Conservation (phyloP, 1,140 invertebrate species). For the Microplitis demolitor region DNA sequence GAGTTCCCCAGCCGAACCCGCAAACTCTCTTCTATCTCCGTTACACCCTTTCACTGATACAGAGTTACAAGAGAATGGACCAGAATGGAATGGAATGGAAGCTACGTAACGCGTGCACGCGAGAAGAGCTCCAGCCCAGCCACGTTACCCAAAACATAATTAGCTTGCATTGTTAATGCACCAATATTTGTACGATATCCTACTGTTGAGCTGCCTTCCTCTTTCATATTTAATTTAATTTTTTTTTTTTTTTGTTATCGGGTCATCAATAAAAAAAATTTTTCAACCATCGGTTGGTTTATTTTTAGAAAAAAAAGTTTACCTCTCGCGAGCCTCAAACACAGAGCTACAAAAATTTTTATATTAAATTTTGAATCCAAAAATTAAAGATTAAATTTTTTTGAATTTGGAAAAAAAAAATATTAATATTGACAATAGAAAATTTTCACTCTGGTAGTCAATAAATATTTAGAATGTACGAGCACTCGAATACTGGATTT, state of each 20-base stretch:
- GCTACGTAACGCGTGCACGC: constrained; percentile 16
- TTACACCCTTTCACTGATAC: constrained; percentile 19
- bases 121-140: constrained; percentile 29
- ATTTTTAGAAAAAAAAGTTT: no score
- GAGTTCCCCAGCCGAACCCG: constrained; percentile 40
- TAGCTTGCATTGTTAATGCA: constrained; percentile 62
- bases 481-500: no score
- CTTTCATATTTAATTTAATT: neutral
- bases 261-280: neutral
- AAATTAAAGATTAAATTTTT: no score
- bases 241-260: neutral
- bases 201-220: constrained; percentile 34
- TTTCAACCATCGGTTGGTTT: no score
- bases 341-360: no score
- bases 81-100: neutral
- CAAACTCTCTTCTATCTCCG: constrained; percentile 32
- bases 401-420: no score
- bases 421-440: neutral
- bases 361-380: no score
- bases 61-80: neutral
- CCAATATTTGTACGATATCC: constrained; percentile 61
- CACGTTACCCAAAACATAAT: constrained; percentile 59
- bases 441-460: neutral
- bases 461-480: neutral
- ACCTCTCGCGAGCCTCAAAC: neutral